Base-by-base conservation (phyloP, 2,888 invertebrate species). In the Parthenolecanium corni region DNA sequence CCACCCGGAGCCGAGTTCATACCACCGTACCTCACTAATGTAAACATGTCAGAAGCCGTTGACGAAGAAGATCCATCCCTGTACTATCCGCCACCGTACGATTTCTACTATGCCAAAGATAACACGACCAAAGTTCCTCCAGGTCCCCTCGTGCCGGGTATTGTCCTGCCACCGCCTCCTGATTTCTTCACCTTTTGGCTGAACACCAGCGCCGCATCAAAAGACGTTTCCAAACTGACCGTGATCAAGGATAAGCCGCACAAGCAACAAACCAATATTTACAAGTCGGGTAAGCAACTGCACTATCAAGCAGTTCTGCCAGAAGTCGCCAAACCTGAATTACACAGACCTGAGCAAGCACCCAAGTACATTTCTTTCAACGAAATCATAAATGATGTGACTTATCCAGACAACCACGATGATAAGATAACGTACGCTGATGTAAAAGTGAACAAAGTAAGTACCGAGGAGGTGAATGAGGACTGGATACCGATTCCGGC, bases 31-130 rank as follows among this genome's bases (percentile, higher is more conserved):
- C 69, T 71, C 12, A 77, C 78, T 12, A 75, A 76, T 23, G 75
- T 75, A 67, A 86, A 84, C 76, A 80, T 81, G 69, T 81, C 84
- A 66, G 86, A 86, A 72, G 81, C 83, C 68, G 83, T 86, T 76
- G 89, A 89, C 78, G 89, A 88, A 76, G 90, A 91, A 76, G 90
- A 91, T 79, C 89, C 89, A 70, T 88, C 89, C 69, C 83, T 90
- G 62, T 91, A 89, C 72, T 89, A 91, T 79, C 90, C 90, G 70
- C 90, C 90, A 71, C 89, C 89, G 14, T 91, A 91, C 78, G 89
- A 87, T 74, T 88, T 88, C 78, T 84, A 85, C 68, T 89, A 86
- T 74, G 83, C 81, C 72, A 82, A 80, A 72, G 86, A 86, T 72
- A 89, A 89, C 75, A 80, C 84, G 46, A 82, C 81, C 52, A 73